These are phyloP conservation scores for Natator depressus DNA, from an alignment of 2,113 vertebrate genomes.

Conservation along the genomic window DNA sequence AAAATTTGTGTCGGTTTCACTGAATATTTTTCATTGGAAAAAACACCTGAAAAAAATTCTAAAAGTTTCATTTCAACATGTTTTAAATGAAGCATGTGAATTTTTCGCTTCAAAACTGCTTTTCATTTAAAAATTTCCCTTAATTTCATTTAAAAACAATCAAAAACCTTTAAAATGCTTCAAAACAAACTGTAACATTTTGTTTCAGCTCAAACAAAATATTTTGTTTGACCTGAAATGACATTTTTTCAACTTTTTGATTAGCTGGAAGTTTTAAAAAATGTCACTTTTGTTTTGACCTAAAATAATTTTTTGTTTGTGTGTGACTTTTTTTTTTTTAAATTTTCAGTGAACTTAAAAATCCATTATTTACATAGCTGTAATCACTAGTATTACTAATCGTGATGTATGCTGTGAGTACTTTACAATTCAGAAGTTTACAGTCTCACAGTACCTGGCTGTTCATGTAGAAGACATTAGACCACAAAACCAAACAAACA, in stretches of 20 bases:
- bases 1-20: not conserved
- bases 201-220: not conserved
- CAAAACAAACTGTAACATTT: not conserved
- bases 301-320: not conserved
- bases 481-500: not conserved
- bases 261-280: not conserved
- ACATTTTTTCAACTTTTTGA: not conserved
- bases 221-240: not conserved
- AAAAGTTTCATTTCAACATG: not conserved
- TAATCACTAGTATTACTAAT: not conserved
- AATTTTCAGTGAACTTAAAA: not conserved
- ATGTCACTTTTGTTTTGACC: not conserved
- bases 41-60: not conserved
- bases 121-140: not conserved
- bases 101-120: not conserved
- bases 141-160: not conserved
- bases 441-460: not conserved
- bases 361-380: not conserved
- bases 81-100: not conserved
- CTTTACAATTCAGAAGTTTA: not conserved
- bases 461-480: not conserved
- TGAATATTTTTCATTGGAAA: not conserved
- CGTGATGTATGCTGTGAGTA: not conserved
- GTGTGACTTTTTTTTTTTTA: too few species aligned
- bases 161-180: not conserved